Evolutionary conservation across 2,113 vertebrate species (phyloP).

Genomic region (Rallus limicola): DNA sequence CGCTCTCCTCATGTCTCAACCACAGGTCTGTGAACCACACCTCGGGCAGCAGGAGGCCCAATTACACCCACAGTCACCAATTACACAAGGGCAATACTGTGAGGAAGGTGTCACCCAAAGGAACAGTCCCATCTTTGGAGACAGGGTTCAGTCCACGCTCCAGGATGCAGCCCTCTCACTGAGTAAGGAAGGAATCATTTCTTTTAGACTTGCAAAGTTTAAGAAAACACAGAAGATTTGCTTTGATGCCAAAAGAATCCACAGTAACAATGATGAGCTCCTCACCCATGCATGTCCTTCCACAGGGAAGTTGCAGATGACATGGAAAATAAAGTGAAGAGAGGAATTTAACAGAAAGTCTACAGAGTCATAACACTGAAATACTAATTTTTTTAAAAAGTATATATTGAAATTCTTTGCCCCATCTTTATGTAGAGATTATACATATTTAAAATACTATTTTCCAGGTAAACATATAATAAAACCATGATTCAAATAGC

Average conservation of each 20-base stretch:
- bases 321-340: neutral
- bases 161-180: neutral
- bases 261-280: neutral
- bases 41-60: neutral
- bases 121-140: neutral
- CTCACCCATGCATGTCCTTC: neutral
- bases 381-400: neutral
- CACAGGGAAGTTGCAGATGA: neutral
- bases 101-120: neutral
- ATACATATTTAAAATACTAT: slow-evolving; percentile 44
- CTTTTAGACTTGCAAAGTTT: neutral
- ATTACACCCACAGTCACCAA: no score
- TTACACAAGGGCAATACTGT: accelerated
- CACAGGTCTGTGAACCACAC: neutral
- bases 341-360: neutral
- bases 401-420: neutral
- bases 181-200: neutral
- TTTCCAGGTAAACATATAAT: slow-evolving; percentile 22
- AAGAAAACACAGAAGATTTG: neutral
- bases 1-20: neutral
- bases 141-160: accelerated
- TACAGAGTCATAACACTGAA: neutral
- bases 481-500: slow-evolving; percentile 31
- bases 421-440: neutral
- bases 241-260: neutral